Base-by-base conservation (phyloP, 2,113 vertebrate species). In the Cephalophus harveyi region DNA sequence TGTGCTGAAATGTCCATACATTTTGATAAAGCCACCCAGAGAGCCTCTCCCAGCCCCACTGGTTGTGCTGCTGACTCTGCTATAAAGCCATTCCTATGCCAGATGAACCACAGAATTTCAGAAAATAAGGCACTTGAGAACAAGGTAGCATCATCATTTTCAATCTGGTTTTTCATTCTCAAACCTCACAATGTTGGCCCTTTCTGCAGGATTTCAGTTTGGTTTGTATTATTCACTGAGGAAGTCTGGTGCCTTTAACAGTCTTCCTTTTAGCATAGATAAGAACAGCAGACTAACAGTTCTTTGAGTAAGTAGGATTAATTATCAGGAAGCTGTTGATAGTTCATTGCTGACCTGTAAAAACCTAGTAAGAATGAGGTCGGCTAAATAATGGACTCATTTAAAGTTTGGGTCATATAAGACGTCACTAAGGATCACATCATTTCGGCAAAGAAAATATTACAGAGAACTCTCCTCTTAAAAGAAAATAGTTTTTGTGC, bases 221-320 rank as follows among this genome's bases (percentile, higher is more conserved):
- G 87, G 87, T 33, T 62, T 71, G 81, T 98, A 62, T 97, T 97
- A 97, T 98, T 98, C 94, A 97, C 67, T 97, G 86, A 92, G 98
- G 92, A 98, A 98, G 98, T 98, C 96, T 98, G 93, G 54, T 98
- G 78, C 60, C 81, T 96, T 93, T 97, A 98, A 98, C 98, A 98
- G 97, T 97, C 98, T 98, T 99, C 98, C 98, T 98, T 98, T 98
- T 98, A 98, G 82, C 92, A 96, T 86, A 97, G 97, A 98, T 98
- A 98, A 99, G 98, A 98, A 97, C 98, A 98, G 97, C 97, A 98
- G 96, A 88, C 98, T 97, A 98, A 98, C 98, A 98, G 97, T 98
- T 98, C 95, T 98, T 98, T 97, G 97, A 85, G 95, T 97, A 98
- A 99, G 98, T 98, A 99, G 98, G 98, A 99, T 99, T 99, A 98